Percentiles rank a stretch among this genome's conserved stretches.
Conservation (phyloP, 2,888 invertebrate species). For the Palloptera scutellata region DNA sequence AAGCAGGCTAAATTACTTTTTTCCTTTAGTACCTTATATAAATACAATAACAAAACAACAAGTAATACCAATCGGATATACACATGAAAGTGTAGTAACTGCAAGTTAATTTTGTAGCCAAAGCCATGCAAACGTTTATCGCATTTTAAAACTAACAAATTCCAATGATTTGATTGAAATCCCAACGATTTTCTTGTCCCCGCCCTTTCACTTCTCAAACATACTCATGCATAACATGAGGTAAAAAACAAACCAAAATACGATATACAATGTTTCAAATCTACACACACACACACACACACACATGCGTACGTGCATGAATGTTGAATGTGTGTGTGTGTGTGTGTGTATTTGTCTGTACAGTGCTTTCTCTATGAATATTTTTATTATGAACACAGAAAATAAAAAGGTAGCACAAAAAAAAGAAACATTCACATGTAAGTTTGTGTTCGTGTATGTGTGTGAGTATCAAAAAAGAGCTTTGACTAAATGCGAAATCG, state of each 20-base stretch:
- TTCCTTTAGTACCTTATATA: no score
- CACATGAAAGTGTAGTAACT: no score
- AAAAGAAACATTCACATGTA: neutral
- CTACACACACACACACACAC: neutral
- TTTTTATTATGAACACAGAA: slow-evolving; percentile 15
- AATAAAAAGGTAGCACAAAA: neutral
- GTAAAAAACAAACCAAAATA: neutral
- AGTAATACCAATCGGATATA: no score
- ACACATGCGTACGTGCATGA: no score
- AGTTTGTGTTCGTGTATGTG: neutral
- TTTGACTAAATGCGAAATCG: slow-evolving; percentile 62
- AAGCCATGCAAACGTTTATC: slow-evolving; percentile 11
- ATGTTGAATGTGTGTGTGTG: neutral
- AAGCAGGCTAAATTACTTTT: no score
- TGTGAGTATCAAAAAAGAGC: slow-evolving; percentile 43
- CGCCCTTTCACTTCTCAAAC: neutral
- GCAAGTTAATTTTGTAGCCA: no score
- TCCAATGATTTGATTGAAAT: slow-evolving; percentile 24
- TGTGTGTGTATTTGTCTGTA: neutral
- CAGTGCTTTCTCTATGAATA: neutral
- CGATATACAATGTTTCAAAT: neutral
- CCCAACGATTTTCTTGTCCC: neutral
- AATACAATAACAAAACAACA: no score
- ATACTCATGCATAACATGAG: slow-evolving; percentile 9
- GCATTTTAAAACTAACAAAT: slow-evolving; percentile 21